Conservation (phyloP, 2,888 invertebrate species). For the Rhodophaea formosa region DNA sequence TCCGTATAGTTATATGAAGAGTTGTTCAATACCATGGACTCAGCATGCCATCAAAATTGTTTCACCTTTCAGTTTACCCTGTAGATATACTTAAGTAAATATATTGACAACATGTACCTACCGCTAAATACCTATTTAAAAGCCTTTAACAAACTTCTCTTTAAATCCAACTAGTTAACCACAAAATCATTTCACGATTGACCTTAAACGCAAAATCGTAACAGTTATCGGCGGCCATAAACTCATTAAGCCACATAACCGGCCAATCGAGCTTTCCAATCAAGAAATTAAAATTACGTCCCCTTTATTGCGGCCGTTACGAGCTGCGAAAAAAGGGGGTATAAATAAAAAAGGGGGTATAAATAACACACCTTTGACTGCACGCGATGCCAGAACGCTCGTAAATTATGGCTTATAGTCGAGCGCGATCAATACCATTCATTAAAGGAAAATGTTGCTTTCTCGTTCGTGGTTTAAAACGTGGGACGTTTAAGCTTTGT, state of each 20-base stretch:
- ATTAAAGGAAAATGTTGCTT: conserved; percentile 74
- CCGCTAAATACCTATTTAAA: too few relatives aligned
- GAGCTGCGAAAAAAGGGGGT: conserved; percentile 81
- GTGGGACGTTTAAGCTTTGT: conserved; percentile 29
- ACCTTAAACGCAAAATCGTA: conserved; percentile 50
- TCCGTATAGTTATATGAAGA: too few relatives aligned
- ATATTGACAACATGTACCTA: too few relatives aligned
- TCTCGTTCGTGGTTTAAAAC: conserved; percentile 54
- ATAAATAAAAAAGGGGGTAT: conserved; percentile 79
- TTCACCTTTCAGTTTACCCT: too few relatives aligned
- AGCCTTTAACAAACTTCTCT: too few relatives aligned
- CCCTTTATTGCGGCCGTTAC: conserved; percentile 77
- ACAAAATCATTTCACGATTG: conserved; percentile 28
- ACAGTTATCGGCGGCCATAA: conserved; percentile 71
- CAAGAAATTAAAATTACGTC: conserved; percentile 80
- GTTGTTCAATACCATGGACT: too few relatives aligned
- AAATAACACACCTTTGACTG: conserved; percentile 78
- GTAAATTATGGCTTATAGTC: conserved; percentile 76
- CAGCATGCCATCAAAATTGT: too few relatives aligned
- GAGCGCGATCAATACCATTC: conserved; percentile 74
- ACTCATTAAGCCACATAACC: conserved; percentile 79
- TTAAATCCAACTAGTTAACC: background rate
- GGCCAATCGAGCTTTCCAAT: conserved; percentile 80
- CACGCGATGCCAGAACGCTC: conserved; percentile 66
- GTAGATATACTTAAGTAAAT: too few relatives aligned